Evolutionary conservation across 1,140 invertebrate genomes (phyloP), one percentile per base, ranked within the genome.

Genomic region (Drosophila asahinai): DNA sequence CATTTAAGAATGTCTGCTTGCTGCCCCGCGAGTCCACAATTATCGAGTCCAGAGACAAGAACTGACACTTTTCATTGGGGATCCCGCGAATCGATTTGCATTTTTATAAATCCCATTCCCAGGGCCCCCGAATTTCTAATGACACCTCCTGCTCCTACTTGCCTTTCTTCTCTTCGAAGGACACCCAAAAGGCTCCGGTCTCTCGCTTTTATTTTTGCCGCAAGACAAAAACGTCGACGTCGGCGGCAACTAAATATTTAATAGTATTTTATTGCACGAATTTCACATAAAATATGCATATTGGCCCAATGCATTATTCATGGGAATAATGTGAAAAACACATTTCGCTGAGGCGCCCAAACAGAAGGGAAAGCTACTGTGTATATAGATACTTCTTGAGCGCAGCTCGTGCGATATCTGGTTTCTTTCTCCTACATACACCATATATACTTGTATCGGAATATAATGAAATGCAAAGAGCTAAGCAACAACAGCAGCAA

Each of bases 181-280:
- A 72, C 66, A 68, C 51, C 64, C 64, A 55, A n/a, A 27, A 51
- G 38, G 27, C 15, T 30, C 11, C 8, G 14, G 43, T 19, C 7
- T 67, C 51, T 51, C 47, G 42, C 47, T 49, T 52, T 73, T 61
- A 15, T 45, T 40, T 51, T 75, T 75, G 68, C 52, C 55, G 75
- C 73, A 61, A 66, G 77, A 67, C 67, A 74, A 47, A 63, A 57
- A 55, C 68, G 45, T 54, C 70, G 65, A 80, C 49, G 66, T 30
- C 60, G 74, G 74, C 64, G 76, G 55, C 71, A 91, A 91, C 87
- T 91, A 91, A 91, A 91, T 91, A 91, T 91, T 91, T 91, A 91
- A 91, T 91, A 91, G 87, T 91, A 91, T 91, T 91, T 91, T 91
- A 91, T 91, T 91, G 86, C 83, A 91, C 87, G 87, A 91, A 91